phyloP scores from a whole-genome alignment of 2,888 invertebrate species.

The Andrena trimmerana region DNA sequence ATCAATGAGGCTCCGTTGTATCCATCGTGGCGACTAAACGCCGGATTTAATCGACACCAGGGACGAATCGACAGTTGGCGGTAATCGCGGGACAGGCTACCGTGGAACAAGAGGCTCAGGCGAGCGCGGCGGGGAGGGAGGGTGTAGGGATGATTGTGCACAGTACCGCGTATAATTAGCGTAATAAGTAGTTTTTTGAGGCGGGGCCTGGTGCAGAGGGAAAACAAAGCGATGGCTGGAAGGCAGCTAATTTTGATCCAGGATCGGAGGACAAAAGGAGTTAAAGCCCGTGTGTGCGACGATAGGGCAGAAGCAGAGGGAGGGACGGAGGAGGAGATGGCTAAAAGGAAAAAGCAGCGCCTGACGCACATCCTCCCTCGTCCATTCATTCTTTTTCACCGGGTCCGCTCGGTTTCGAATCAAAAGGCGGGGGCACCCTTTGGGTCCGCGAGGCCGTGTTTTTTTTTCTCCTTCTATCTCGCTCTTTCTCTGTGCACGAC shows the following conservation, averaged over 20 bases:
- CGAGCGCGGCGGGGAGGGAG: conserved; percentile 31
- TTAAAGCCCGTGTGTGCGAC: conserved; percentile 59
- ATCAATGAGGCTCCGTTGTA: conserved; percentile 51
- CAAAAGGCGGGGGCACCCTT: conserved; percentile 81
- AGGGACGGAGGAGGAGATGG: conserved; percentile 39
- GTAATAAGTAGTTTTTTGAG: conserved; percentile 84
- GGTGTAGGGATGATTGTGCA: conserved; percentile 57
- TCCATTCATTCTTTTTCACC: conserved; percentile 78
- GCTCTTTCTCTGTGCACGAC: conserved; percentile 37
- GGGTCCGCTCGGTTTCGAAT: conserved; percentile 75
- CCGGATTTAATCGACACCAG: conserved; percentile 73
- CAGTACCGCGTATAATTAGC: conserved; percentile 83
- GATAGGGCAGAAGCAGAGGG: conserved; percentile 44
- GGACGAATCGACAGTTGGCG: conserved; percentile 81
- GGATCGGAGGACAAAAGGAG: conserved; percentile 79
- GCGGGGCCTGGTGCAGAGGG: conserved; percentile 77
- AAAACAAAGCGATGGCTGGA: conserved; percentile 82
- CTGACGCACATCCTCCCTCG: conserved; percentile 82
- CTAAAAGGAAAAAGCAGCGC: conserved; percentile 66
- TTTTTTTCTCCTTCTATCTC: conserved; percentile 69
- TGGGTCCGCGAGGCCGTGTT: conserved; percentile 70
- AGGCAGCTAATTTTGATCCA: conserved; percentile 83
- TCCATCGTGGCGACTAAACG: conserved; percentile 69
- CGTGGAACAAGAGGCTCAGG: conserved; percentile 56
- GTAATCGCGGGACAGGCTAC: conserved; percentile 73